phyloP scores from a whole-genome alignment of 2,113 vertebrate species.

The Ranitomeya variabilis region DNA sequence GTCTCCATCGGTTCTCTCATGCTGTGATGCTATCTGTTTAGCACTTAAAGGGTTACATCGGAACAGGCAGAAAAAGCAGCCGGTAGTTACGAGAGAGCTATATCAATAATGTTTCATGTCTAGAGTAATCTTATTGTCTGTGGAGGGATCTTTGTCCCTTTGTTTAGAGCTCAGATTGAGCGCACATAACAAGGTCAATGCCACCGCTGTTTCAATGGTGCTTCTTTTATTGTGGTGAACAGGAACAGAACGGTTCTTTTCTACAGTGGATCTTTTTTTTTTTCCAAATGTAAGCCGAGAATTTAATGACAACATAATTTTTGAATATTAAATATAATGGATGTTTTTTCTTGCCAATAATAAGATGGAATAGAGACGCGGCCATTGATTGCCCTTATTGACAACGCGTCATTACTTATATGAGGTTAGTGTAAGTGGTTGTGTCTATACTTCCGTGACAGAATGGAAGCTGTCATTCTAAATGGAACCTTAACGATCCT shows the following conservation, averaged over 20 bases:
- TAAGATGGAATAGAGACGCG: background rate
- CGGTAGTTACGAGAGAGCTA: background rate
- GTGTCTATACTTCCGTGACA: background rate
- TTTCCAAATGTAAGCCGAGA: background rate
- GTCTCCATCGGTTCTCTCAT: too few relatives aligned
- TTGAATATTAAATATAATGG: constrained; percentile 11
- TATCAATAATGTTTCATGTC: constrained; percentile 24
- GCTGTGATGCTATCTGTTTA: background rate
- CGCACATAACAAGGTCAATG: constrained; percentile 20
- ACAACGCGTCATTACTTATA: background rate
- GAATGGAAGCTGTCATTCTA: background rate
- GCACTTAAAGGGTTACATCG: background rate
- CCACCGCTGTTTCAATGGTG: constrained; percentile 16
- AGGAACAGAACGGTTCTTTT: background rate
- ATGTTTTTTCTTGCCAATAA: constrained; percentile 33
- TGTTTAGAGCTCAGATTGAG: constrained; percentile 7
- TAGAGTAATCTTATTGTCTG: constrained; percentile 28
- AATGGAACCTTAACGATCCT: background rate
- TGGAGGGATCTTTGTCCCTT: constrained; percentile 22
- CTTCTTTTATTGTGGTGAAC: background rate
- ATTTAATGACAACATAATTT: constrained; percentile 30
- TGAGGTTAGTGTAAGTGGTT: background rate
- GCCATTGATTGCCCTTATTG: constrained; percentile 15
- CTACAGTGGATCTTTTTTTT: constrained; percentile 14
- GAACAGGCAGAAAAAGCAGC: background rate